A percentile compares a stretch with the other conserved stretches of the same genome.
Conservation (phyloP, 2,888 invertebrate genomes). For the Drosophila emarginata region DNA sequence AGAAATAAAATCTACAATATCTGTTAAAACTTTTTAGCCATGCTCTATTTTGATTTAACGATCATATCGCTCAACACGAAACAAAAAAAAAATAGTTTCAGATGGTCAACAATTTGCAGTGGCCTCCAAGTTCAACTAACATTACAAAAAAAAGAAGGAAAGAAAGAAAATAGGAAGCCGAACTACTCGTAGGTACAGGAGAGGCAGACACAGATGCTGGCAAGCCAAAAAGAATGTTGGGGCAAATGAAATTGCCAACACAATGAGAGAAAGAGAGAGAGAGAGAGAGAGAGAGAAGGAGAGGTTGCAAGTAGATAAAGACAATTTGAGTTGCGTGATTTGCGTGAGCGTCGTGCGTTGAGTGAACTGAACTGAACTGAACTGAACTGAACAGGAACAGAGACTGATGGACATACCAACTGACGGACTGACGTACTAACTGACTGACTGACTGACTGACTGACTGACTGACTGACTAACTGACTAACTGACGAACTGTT, state of each 20-base stretch:
- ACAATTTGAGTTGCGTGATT: constrained; percentile 79
- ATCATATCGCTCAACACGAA: constrained; percentile 24
- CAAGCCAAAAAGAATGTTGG: constrained; percentile 55
- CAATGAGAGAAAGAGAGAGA: neutral
- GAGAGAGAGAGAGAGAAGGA: neutral
- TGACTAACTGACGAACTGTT: constrained; percentile 10
- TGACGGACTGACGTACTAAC: constrained; percentile 20
- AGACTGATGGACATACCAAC: constrained; percentile 20
- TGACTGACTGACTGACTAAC: constrained; percentile 3
- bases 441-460: constrained; percentile 19
- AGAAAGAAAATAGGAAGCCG: constrained; percentile 34
- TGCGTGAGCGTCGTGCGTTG: constrained; percentile 81
- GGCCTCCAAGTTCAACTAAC: constrained; percentile 76
- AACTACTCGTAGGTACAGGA: constrained; percentile 41
- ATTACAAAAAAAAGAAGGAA: constrained; percentile 47
- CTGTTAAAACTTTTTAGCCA: constrained; percentile 23
- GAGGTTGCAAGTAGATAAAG: constrained; percentile 31
- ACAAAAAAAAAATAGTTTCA: constrained; percentile 39
- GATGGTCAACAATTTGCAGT: constrained; percentile 69
- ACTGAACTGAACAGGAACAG: neutral
- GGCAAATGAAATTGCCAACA: constrained; percentile 59
- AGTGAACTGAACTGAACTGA: constrained; percentile 34
- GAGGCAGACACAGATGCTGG: neutral
- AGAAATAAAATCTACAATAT: neutral
- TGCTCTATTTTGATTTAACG: constrained; percentile 51